Base-by-base conservation (phyloP, 1,140 invertebrate genomes). In the Aradophagus sp. region DNA sequence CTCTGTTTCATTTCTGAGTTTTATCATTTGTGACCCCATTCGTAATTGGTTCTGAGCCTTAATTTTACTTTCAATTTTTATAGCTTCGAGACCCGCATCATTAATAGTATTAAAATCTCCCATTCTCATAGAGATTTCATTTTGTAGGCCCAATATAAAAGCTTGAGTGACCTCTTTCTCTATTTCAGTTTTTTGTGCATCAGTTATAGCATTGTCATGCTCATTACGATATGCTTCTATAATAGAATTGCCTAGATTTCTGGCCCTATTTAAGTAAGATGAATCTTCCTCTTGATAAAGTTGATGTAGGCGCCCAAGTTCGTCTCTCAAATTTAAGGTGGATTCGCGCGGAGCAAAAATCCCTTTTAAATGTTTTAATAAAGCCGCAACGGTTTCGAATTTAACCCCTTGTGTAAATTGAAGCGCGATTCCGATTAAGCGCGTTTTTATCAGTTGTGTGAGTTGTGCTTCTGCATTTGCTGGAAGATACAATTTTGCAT, bases 121-220 rank as follows among this genome's bases (percentile, higher is more conserved):
- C 0, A 53, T 20, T 13, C 17, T 2, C 7, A 7, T 5, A 5
- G 23, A 31, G 2, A 53, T 41, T 13, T 53, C 50, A 1, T 5
- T 13, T 7, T 26, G 23, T 12, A 53, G 13, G 1, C 50, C 50
- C 6, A 41, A 17, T 5, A 53, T 5, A 31, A 53, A 53, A n/a
- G 26, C 35, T 31, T 41, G 50, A 8, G 27, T 41, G 0, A 31
- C 14, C 19, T 52, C 48, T 7, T 29, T n/a, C 7, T 52, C 16
- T 5, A 52, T 4, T 34, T 47, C 44, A 0, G 7, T 19, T 20
- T 34, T 34, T 32, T 47, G 31, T 6, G 15, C 31, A 10, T 1
- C 4, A 34, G 16, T 34, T 1, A 47, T 47, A 13, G 3, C 0
- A 8, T 26, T 23, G 14, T 38, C 14, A n/a, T 52, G 19, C 11